A percentile compares a stretch with the other conserved stretches of the same genome.
These are phyloP conservation scores for Suillia variegata DNA, from an alignment of 2,888 invertebrate genomes.

Conservation along the genomic window DNA sequence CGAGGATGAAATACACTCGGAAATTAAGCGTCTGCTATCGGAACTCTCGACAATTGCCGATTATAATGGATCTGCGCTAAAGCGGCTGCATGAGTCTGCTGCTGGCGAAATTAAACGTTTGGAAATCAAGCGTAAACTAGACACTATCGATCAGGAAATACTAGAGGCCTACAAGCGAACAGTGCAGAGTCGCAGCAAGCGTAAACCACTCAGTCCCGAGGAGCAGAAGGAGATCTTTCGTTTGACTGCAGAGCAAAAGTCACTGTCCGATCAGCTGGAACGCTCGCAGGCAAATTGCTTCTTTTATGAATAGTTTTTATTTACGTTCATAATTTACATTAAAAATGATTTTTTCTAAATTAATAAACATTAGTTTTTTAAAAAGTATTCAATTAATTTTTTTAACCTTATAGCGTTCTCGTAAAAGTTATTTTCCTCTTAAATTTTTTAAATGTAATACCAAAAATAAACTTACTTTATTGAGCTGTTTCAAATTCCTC, in stretches of 20 bases:
- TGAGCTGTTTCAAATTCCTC: neutral
- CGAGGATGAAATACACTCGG: slow-evolving; percentile 86
- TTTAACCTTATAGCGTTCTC: neutral
- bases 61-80: slow-evolving; percentile 79
- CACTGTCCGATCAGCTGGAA: slow-evolving; percentile 56
- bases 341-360: neutral
- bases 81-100: slow-evolving; percentile 71
- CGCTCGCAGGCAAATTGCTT: slow-evolving; percentile 38
- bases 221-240: slow-evolving; percentile 82
- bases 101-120: slow-evolving; percentile 81
- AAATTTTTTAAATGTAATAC: no score
- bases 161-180: slow-evolving; percentile 86
- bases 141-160: slow-evolving; percentile 73
- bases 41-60: slow-evolving; percentile 78
- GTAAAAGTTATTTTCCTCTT: neutral
- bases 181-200: slow-evolving; percentile 79
- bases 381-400: no score
- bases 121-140: slow-evolving; percentile 77
- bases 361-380: no score
- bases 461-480: neutral
- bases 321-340: neutral
- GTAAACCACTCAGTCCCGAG: slow-evolving; percentile 76
- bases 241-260: slow-evolving; percentile 71
- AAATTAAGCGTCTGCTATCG: slow-evolving; percentile 86
- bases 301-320: slow-evolving; percentile 17